Percentiles rank a stretch among this genome's conserved stretches.
Evolutionary conservation across 2,888 invertebrate species (phyloP).

Genomic region (Tenthredo livida): DNA sequence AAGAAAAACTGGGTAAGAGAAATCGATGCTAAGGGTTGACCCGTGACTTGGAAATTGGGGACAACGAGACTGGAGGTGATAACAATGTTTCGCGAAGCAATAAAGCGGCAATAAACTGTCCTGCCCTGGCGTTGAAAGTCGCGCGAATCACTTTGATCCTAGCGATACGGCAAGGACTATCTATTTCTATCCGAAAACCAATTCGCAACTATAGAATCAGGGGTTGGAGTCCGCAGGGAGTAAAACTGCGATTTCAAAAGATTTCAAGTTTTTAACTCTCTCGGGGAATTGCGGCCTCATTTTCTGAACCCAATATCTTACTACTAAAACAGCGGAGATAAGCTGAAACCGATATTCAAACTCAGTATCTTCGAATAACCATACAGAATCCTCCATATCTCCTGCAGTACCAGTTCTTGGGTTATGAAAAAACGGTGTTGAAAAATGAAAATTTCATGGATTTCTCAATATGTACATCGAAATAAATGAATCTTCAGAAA

Average conservation of each 20-base stretch:
- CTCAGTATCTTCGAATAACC: background rate
- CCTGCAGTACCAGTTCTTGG: too few species aligned
- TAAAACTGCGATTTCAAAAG: slow-evolving; percentile 4
- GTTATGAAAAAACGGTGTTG: background rate
- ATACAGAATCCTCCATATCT: too few species aligned
- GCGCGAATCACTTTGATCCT: slow-evolving; percentile 45
- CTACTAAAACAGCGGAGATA: slow-evolving; percentile 10
- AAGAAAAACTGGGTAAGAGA: background rate
- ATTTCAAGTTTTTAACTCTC: slow-evolving; percentile 24
- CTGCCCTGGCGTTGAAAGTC: slow-evolving; percentile 40
- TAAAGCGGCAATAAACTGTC: slow-evolving; percentile 48
- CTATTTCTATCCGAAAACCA: slow-evolving; percentile 47
- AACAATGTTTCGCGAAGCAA: slow-evolving; percentile 50
- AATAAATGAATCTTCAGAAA: background rate
- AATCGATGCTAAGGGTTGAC: slow-evolving; percentile 48
- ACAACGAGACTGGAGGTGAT: slow-evolving; percentile 50
- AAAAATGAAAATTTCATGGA: background rate
- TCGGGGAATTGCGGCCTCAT: background rate
- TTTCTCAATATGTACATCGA: background rate
- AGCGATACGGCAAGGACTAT: slow-evolving; percentile 31
- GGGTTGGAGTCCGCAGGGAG: background rate
- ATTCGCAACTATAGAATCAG: slow-evolving; percentile 30
- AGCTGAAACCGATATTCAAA: slow-evolving; percentile 24
- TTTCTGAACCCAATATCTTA: slow-evolving; percentile 14
- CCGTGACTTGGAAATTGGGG: slow-evolving; percentile 50